Evolutionary conservation across 1,140 invertebrate species (phyloP), one percentile per base, ranked within the genome.

Genomic region (Melanaphis sacchari): DNA sequence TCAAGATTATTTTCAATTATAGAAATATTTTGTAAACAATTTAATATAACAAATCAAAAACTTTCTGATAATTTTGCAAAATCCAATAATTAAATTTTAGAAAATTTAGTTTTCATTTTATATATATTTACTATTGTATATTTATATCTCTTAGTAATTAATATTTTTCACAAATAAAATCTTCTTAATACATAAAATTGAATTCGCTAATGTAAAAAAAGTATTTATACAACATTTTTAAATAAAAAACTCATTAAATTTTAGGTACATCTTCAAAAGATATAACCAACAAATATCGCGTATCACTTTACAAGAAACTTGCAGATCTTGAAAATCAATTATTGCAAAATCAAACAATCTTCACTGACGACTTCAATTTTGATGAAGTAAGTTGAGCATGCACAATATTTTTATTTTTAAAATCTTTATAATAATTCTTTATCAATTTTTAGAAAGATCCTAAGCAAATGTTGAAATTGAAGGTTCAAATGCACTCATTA

Each of bases 251-350:
- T 40, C 36, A 24, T 54, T 40, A 36, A 11, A 38, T 54, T 89
- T 54, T 54, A 89, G 49, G 3, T 38, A 8, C 5, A 52, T 49
- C 18, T 52, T 2, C 31, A 21, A 6, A 59, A 59, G 40, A 90
- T n/a, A 66, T 26, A 41, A 66, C 59, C 21, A 26, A 59, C 2
- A 43, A n/a, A 6, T 66, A n/a, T 5, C 59, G 59, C 22, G 18
- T 18, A 41, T 40, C 59, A 43, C 40, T 90, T 66, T 31, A 66
- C 31, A 66, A 66, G 9, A 90, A 66, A 66, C 21, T 90, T n/a
- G 52, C 31, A 3, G 89, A 66, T 31, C 89, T 90, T 66, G 89
- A 90, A 66, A 90, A 90, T 41, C 52, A 66, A 2, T 15, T 90
- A 2, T 76, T 76, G 59, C 15, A 40, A 21, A 59, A 41, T 40